Base-by-base conservation (phyloP, 2,888 invertebrate genomes). In the Athalia cordata region DNA sequence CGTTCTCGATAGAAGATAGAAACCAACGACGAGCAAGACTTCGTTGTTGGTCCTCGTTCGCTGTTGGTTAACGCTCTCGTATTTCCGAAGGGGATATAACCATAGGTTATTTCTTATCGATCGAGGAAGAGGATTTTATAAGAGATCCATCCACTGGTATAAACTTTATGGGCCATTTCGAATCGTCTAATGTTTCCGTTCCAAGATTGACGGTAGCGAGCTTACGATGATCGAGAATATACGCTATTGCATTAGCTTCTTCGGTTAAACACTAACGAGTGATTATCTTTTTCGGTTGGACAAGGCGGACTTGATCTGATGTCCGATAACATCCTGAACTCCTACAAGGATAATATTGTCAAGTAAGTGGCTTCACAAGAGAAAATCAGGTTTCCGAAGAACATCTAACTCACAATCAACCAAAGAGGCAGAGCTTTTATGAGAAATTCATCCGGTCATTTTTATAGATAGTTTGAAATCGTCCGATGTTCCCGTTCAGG, bases 1-100 rank as follows among this genome's bases (percentile, higher is more conserved):
- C 52, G 80, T 81, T 67, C 80, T 80, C 81, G 83, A 82, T 83
- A 83, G 80, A 80, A 83, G 84, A 84, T 83, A 82, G 80, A 82
- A 29, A 82, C 64, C 45, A 45, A 59, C 45, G 70, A 70, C 70
- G 70, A 74, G 57, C 47, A 72, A n/a, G 62, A 62, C 75, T 75
- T 75, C 62, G 75, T 75, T 75, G 75, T 75, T 75, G 75, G 72
- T 72, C 72, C 59, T 45, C n/a, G 57, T 72, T 59, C 72, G 43
- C 47, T 59, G 72, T 72, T 72, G 72, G 72, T 59, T 72, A 72
- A 59, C 72, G 72, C 72, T 43, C 59, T 72, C 72, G 57, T 72
- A 57, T 29, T 29, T 11, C 57, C 59, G 59, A 29, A 57, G 72
- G n/a, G 59, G 59, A 72, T 59, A 59, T 29, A 59, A n/a, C 59